phyloP scores from a whole-genome alignment of 1,140 invertebrate species.

The Solen grandis region DNA sequence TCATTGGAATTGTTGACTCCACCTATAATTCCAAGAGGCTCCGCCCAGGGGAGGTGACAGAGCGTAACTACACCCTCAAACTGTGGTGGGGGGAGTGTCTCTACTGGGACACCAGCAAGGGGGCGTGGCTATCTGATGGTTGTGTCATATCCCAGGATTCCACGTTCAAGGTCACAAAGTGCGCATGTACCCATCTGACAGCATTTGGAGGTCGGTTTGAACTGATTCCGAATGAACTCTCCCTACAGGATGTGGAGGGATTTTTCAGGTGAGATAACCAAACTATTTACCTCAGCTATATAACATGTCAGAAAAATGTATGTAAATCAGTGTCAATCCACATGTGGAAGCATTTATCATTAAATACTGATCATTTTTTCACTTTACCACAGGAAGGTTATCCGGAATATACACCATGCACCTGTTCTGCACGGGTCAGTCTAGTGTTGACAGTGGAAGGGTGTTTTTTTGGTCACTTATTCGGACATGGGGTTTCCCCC shows the following conservation, averaged over 20 bases:
- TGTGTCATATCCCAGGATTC: conserved; percentile 63
- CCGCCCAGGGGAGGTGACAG: conserved; percentile 66
- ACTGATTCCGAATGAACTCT: conserved; percentile 70
- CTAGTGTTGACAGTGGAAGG: too few species aligned
- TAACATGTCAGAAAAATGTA: too few species aligned
- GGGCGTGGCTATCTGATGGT: conserved; percentile 71
- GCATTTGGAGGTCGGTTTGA: conserved; percentile 75
- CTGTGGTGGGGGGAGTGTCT: conserved; percentile 78
- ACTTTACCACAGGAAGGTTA: too few species aligned
- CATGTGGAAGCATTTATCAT: too few species aligned
- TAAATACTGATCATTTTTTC: too few species aligned
- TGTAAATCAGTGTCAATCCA: too few species aligned
- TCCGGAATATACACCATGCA: too few species aligned
- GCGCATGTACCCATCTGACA: conserved; percentile 77
- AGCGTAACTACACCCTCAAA: conserved; percentile 72
- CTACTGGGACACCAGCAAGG: conserved; percentile 70
- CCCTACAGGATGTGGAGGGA: conserved; percentile 69
- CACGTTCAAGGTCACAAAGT: conserved; percentile 41
- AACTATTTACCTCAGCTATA: not conserved
- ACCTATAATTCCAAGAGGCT: conserved; percentile 73
- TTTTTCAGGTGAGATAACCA: conserved; percentile 75
- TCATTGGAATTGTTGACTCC: conserved; percentile 75
- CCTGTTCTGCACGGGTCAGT: too few species aligned
- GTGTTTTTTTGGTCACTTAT: too few species aligned
- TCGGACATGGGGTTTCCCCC: too few species aligned